These are phyloP conservation scores for Phlogophora meticulosa DNA, from an alignment of 2,888 invertebrate species.

Conservation along the genomic window DNA sequence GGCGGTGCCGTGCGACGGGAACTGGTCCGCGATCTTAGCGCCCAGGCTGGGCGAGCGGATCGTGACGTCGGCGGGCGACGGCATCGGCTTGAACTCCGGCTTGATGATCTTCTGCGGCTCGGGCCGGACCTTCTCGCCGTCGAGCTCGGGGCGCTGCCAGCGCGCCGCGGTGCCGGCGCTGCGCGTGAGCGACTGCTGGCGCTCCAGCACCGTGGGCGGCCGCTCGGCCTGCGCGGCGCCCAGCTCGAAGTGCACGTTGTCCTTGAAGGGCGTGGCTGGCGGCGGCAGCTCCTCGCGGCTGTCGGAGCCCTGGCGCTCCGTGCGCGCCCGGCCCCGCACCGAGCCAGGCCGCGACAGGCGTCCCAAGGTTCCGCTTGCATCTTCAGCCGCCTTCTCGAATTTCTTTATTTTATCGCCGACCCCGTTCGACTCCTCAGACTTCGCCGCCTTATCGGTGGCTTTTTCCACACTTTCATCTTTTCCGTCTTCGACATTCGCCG, in stretches of 20 bases:
- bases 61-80: conserved; percentile 83
- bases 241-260: conserved; percentile 79
- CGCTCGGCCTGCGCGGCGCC: conserved; percentile 49
- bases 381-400: conserved; percentile 87
- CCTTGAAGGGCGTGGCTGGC: conserved; percentile 83
- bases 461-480: conserved; percentile 29
- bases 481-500: conserved; percentile 39
- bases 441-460: conserved; percentile 28
- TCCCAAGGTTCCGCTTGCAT: conserved; percentile 77
- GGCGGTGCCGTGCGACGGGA: conserved; percentile 87
- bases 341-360: conserved; percentile 83
- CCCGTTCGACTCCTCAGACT: conserved; percentile 82
- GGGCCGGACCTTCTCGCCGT: conserved; percentile 76
- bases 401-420: conserved; percentile 89
- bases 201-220: conserved; percentile 66
- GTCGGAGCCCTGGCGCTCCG: conserved; percentile 72
- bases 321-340: conserved; percentile 71
- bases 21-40: conserved; percentile 84
- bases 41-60: conserved; percentile 88
- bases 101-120: conserved; percentile 87
- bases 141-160: conserved; percentile 79
- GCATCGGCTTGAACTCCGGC: conserved; percentile 86
- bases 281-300: conserved; percentile 78
- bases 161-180: conserved; percentile 69
- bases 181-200: conserved; percentile 74